Evolutionary conservation across 2,888 invertebrate genomes (phyloP).

Genomic region (Brassicogethes aeneus): DNA sequence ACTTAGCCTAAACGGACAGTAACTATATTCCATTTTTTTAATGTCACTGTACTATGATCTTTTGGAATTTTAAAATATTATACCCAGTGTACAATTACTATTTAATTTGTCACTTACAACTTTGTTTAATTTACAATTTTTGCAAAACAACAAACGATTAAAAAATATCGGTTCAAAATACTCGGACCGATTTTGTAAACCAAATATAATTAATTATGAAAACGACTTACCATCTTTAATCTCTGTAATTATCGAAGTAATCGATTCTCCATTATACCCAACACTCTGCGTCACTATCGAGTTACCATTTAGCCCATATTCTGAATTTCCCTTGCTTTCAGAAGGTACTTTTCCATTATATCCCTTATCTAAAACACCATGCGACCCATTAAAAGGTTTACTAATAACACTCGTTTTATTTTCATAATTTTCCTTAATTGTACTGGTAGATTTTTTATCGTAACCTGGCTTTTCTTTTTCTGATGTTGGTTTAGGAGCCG

Average conservation of each 20-base stretch:
- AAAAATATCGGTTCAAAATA: no score
- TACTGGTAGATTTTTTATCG: neutral
- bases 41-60: no score
- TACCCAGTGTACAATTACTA: no score
- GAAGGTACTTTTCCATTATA: constrained; percentile 9
- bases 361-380: constrained; percentile 3
- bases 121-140: no score
- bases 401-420: neutral
- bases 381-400: constrained; percentile 1
- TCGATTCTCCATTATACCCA: constrained; percentile 32
- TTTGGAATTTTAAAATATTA: no score
- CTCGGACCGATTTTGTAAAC: no score
- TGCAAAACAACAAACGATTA: no score
- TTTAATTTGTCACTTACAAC: no score
- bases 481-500: neutral
- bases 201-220: no score
- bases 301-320: no score
- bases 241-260: constrained; percentile 37
- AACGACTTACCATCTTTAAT: constrained; percentile 32
- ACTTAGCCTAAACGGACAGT: no score
- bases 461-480: constrained; percentile 2
- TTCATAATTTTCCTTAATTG: neutral
- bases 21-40: no score
- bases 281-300: constrained; percentile 29
- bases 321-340: neutral